A percentile compares a stretch with the other conserved stretches of the same genome.
phyloP scores from a whole-genome alignment of 92 coral and sea anemone species.

The Actinostola sp. region DNA sequence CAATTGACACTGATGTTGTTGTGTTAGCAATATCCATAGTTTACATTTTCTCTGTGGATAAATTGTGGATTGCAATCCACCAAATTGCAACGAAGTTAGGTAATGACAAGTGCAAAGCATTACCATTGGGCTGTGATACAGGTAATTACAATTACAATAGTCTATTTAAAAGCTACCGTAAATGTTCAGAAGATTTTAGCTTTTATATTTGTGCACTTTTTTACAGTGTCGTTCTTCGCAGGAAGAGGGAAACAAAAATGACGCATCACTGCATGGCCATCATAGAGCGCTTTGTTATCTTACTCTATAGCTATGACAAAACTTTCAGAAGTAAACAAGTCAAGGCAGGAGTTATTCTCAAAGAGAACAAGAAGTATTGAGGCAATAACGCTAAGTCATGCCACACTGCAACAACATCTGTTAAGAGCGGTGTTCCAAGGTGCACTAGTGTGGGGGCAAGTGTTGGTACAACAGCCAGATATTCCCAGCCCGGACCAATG shows the following conservation, averaged over 20 bases:
- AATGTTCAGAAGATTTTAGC: not conserved
- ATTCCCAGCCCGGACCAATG: not conserved
- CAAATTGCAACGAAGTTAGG: conserved; percentile 11
- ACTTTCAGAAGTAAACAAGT: conserved; percentile 1
- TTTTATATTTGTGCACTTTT: not conserved
- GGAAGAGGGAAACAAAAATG: conserved; percentile 10
- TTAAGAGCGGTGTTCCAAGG: conserved; percentile 6
- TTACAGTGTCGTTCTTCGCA: conserved; percentile 9
- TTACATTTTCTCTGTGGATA: no score
- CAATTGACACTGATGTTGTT: conserved; percentile 18
- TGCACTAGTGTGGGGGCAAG: conserved; percentile 9
- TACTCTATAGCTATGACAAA: not conserved
- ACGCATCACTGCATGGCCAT: no score
- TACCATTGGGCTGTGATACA: conserved; percentile 35
- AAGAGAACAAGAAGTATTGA: not conserved
- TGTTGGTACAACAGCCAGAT: not conserved
- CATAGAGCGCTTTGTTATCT: conserved; percentile 24
- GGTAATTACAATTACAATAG: conserved; percentile 1
- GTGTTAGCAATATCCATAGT: no score
- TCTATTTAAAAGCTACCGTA: not conserved
- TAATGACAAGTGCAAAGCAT: no score
- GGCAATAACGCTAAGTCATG: not conserved
- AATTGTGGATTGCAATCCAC: conserved; percentile 20
- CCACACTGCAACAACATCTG: conserved; percentile 3
- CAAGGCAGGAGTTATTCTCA: not conserved